Evolutionary conservation across 2,797 vertebrate genomes (phyloP).

Genomic region (Chlorospingus flavigularis): DNA sequence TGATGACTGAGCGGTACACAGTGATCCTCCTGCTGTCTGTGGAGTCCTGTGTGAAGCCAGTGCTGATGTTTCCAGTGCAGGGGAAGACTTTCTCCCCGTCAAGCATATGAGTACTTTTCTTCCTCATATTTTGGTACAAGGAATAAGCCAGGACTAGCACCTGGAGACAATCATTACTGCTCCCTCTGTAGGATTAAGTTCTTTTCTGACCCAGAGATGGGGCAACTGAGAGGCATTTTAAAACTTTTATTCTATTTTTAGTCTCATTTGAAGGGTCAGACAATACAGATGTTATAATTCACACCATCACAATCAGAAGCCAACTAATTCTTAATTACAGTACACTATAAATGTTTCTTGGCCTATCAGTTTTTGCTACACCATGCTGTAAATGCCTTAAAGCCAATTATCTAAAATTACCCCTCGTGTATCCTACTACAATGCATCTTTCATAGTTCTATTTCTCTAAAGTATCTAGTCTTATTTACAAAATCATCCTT

Average conservation of each 20-base stretch:
- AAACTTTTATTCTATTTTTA: neutral
- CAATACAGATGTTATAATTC: neutral
- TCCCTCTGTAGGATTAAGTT: neutral
- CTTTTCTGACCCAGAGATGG: neutral
- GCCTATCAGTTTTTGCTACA: neutral
- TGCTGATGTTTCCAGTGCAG: fast-evolving
- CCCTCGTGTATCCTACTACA: neutral
- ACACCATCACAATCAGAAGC: neutral
- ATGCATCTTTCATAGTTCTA: neutral
- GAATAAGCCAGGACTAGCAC: neutral
- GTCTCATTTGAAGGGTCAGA: neutral
- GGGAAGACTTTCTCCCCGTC: neutral
- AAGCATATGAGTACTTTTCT: neutral
- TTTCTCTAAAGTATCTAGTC: neutral
- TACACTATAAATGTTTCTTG: neutral
- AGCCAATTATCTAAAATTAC: neutral
- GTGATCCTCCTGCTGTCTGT: constrained; percentile 73
- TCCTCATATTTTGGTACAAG: neutral
- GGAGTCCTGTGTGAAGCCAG: constrained; percentile 75
- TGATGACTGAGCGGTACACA: constrained; percentile 87
- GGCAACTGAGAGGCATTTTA: neutral
- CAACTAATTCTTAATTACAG: neutral
- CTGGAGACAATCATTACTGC: neutral
- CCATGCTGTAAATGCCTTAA: neutral
- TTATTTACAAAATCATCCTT: fast-evolving